Evolutionary conservation across 2,888 invertebrate species (phyloP).

Genomic region (Dione juno): DNA sequence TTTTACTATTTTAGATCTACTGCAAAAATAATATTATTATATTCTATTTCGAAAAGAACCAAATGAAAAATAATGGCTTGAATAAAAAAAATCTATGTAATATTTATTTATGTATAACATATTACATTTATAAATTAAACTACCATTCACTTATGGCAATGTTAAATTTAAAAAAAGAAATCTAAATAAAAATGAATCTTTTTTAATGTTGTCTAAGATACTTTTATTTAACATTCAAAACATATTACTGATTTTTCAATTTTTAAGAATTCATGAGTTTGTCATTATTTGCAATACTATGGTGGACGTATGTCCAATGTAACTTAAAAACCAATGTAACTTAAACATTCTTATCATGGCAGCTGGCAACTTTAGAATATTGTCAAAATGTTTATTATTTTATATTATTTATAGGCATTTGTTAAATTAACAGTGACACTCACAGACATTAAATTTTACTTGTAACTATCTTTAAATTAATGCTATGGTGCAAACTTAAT

Average conservation of each 20-base stretch:
- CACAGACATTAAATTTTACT: background rate
- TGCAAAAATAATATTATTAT: background rate
- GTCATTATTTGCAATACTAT: conserved; percentile 8
- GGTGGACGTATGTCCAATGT: too few relatives aligned
- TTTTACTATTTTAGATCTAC: background rate
- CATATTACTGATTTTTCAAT: background rate
- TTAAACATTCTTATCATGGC: conserved; percentile 1
- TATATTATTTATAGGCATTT: conserved; percentile 17
- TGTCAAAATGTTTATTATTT: background rate
- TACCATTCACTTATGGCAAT: background rate
- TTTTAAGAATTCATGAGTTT: background rate
- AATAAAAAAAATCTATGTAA: background rate
- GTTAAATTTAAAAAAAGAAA: background rate
- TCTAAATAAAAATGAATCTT: background rate
- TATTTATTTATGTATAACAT: background rate
- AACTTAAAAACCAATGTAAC: too few relatives aligned
- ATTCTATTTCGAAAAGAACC: background rate
- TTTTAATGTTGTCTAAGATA: background rate
- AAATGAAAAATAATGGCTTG: background rate
- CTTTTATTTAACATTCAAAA: background rate
- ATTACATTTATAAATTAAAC: background rate
- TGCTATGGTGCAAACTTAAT: background rate
- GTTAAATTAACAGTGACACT: conserved; percentile 1
- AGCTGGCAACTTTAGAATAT: background rate
- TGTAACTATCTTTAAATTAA: background rate